Base-by-base conservation (phyloP, 2,797 vertebrate genomes). In the Atherinosoma microstoma region DNA sequence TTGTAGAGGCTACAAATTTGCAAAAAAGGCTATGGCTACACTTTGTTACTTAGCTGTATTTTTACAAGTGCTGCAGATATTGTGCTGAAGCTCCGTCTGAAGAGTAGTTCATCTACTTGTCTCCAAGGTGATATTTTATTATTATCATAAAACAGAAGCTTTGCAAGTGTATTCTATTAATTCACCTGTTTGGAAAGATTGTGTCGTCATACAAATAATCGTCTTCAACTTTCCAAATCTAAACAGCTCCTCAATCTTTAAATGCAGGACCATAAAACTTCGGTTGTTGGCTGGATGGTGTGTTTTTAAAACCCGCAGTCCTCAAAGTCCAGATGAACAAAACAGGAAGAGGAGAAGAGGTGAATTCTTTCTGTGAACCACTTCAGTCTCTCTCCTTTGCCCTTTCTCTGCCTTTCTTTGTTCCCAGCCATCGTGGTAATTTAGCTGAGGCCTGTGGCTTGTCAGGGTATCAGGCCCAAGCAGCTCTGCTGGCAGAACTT, bases 401-500 rank as follows among this genome's bases (percentile, higher is more conserved):
- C 22, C 75, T 49, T 35, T 69, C 69, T 54, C 47, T 24, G 5
- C 64, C 49, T 72, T 27, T 66, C 69, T 83, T 75, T 87, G 74
- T 76, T 83, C 30, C 36, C n/a, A 38, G 49, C 36, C 63, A 67
- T 78, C 0, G 38, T 38, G 36, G 45, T 78, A 73, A 83, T 84
- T 88, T 86, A 67, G 70, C 75, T 35, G 3, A 85, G 74, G 79
- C 67, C 73, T 70, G 79, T 70, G 64, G 81, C 83, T 76, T 84
- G 82, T 89, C 80, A 67, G 47, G 56, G 78, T 75, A 83, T 83
- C 67, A 77, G 68, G 78, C 57, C 67, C 34, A 40, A 81, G 78
- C 67, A 82, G 75, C 63, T 83, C 83, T 34, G 42, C 82, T 88
- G 80, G 88, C 85, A 87, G 72, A 78, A 80, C 79, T 88, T 87